phyloP scores from a whole-genome alignment of 2,888 invertebrate species.

The Microplitis deprimator region DNA sequence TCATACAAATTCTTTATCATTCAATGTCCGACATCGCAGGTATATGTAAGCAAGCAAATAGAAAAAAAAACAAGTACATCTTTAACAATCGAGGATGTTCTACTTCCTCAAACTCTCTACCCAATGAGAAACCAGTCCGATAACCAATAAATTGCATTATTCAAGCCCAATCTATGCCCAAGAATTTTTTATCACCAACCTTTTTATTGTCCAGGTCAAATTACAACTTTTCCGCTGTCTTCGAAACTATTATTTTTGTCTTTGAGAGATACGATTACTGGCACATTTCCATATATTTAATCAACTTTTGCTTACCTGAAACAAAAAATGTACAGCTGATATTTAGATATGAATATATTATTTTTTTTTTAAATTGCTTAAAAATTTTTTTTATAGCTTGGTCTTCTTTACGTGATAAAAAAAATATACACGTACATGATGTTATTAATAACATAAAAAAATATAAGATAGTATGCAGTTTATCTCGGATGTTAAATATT shows the following conservation, averaged over 20 bases:
- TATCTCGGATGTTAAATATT: slow-evolving; percentile 4
- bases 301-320: no score
- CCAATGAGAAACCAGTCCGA: background rate
- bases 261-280: no score
- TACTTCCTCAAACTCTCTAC: background rate
- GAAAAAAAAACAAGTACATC: background rate
- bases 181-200: background rate
- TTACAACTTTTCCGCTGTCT: no score
- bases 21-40: background rate
- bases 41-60: background rate
- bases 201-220: background rate
- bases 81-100: background rate
- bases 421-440: background rate
- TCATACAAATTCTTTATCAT: background rate
- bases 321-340: no score
- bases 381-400: no score
- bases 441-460: background rate
- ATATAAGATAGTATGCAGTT: background rate
- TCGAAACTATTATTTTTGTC: no score
- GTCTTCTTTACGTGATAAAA: no score
- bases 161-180: background rate
- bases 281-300: no score
- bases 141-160: slow-evolving; percentile 8
- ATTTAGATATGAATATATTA: no score
- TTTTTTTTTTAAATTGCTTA: no score